Conservation (phyloP, 1,140 invertebrate genomes). For the Drosophila sechellia region DNA sequence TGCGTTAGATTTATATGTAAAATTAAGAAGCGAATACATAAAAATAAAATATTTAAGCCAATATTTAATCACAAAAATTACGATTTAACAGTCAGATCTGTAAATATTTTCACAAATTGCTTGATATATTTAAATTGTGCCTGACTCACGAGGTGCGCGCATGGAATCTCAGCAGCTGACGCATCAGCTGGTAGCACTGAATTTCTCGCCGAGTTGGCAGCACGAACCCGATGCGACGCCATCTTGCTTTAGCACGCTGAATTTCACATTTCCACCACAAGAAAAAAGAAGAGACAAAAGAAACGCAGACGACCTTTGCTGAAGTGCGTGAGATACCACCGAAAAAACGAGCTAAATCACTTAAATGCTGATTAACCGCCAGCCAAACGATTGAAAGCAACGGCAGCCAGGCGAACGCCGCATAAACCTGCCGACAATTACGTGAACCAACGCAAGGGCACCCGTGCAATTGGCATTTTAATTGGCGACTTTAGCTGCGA, state of each 20-base stretch:
- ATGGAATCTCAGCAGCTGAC: slow-evolving; percentile 47
- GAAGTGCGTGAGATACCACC: slow-evolving; percentile 56
- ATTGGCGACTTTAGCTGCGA: slow-evolving; percentile 18
- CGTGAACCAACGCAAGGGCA: slow-evolving; percentile 41
- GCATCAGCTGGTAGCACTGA: slow-evolving; percentile 47
- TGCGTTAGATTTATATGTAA: no score
- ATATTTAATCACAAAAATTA: no score
- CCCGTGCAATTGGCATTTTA: slow-evolving; percentile 23
- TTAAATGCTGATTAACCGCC: slow-evolving; percentile 47
- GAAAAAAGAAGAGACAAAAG: slow-evolving; percentile 8
- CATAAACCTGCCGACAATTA: slow-evolving; percentile 24
- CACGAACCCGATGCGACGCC: slow-evolving; percentile 48
- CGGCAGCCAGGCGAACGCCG: slow-evolving; percentile 15
- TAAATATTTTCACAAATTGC: neutral
- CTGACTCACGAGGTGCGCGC: neutral
- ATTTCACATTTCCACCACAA: slow-evolving; percentile 48
- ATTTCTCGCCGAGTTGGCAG: slow-evolving; percentile 27
- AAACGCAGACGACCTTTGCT: slow-evolving; percentile 57
- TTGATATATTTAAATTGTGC: neutral
- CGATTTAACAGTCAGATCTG: neutral
- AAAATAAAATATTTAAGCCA: no score
- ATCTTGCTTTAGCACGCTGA: slow-evolving; percentile 58
- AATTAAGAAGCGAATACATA: no score
- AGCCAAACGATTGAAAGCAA: slow-evolving; percentile 16
- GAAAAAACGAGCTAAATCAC: slow-evolving; percentile 37